Percentiles rank a stretch among this genome's conserved stretches.
Evolutionary conservation across 2,888 invertebrate genomes (phyloP).

Genomic region (Baccha elongata): DNA sequence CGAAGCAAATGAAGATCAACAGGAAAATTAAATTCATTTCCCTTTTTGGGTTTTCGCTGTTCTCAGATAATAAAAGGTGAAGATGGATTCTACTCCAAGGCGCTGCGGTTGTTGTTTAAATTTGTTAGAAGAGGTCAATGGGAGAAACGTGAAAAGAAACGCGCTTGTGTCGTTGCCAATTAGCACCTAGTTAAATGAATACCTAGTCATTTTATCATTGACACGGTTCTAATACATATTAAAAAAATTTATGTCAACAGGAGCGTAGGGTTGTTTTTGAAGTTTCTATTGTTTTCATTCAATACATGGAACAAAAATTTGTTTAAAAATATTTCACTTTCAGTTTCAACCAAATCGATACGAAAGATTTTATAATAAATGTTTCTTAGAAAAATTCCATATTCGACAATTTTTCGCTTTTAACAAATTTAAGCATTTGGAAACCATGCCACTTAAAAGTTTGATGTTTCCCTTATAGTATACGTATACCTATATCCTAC

Average conservation of each 20-base stretch:
- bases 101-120: too few relatives aligned
- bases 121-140: too few relatives aligned
- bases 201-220: constrained; percentile 36
- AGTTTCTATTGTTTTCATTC: not conserved
- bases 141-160: constrained; percentile 6
- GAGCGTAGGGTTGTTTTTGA: not conserved
- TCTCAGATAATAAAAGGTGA: constrained; percentile 3
- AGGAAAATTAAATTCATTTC: constrained; percentile 67
- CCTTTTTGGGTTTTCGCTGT: too few relatives aligned
- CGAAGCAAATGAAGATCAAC: constrained; percentile 62
- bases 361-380: too few relatives aligned
- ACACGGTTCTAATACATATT: constrained; percentile 46
- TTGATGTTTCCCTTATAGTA: too few relatives aligned
- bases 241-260: constrained; percentile 59
- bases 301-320: not conserved
- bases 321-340: not conserved
- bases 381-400: too few relatives aligned
- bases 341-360: too few relatives aligned
- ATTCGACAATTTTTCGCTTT: too few relatives aligned
- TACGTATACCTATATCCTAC: too few relatives aligned
- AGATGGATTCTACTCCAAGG: constrained; percentile 17
- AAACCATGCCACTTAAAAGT: too few relatives aligned
- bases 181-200: constrained; percentile 38
- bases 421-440: too few relatives aligned
- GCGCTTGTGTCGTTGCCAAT: constrained; percentile 66